Conservation (phyloP, 2,113 vertebrate species). For the Nothobranchius furzeri region DNA sequence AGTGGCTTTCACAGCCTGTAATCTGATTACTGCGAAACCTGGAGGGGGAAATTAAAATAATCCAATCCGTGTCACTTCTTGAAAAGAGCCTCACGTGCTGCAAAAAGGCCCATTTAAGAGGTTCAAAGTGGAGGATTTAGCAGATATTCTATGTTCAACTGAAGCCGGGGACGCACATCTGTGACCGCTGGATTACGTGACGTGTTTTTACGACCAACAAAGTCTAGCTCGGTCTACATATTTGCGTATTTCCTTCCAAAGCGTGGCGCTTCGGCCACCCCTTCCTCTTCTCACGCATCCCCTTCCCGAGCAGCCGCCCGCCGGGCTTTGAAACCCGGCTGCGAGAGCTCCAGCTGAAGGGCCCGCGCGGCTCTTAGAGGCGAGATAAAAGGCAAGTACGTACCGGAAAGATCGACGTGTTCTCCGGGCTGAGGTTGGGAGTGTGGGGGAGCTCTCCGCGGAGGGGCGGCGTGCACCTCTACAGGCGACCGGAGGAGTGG, state of each 20-base stretch:
- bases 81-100: background rate
- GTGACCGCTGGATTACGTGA: background rate
- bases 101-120: background rate
- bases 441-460: background rate
- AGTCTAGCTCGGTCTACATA: background rate
- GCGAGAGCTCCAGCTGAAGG: background rate
- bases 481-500: conserved; percentile 2
- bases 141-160: too few species aligned
- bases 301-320: conserved; percentile 17
- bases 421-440: conserved; percentile 6
- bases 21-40: conserved; percentile 10
- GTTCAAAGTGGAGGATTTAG: background rate
- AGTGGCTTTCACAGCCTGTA: conserved; percentile 10
- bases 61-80: background rate
- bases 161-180: too few species aligned
- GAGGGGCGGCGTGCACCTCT: background rate
- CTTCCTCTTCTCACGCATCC: conserved; percentile 35
- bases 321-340: background rate
- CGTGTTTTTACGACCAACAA: background rate
- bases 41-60: background rate
- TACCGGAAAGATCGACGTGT: conserved; percentile 36
- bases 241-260: conserved; percentile 4
- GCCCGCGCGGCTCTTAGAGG: background rate
- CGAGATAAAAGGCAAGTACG: conserved; percentile 11
- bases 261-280: background rate